Percentiles rank a stretch among this genome's conserved stretches.
These are phyloP conservation scores for Papilio elwesi DNA, from an alignment of 2,888 invertebrate species.

Conservation along the genomic window DNA sequence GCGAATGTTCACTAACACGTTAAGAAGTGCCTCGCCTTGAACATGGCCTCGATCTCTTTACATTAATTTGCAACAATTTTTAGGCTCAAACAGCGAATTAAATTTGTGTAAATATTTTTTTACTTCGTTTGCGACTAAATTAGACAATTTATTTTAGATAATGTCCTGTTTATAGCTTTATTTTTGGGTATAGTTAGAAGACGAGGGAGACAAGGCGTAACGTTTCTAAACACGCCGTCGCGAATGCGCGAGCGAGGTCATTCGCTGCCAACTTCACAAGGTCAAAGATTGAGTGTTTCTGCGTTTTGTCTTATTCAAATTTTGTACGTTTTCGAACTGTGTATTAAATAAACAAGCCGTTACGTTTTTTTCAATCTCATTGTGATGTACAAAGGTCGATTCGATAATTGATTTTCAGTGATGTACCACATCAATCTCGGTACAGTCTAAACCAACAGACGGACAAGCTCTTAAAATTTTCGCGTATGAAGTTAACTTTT, in stretches of 20 bases:
- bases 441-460: too few relatives aligned
- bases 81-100: neutral
- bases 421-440: too few relatives aligned
- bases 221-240: neutral
- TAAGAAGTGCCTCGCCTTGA: slow-evolving; percentile 1
- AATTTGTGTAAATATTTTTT: neutral
- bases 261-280: neutral
- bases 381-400: too few relatives aligned
- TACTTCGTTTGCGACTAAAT: neutral
- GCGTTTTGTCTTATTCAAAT: neutral
- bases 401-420: too few relatives aligned
- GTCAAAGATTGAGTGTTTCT: neutral
- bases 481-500: too few relatives aligned
- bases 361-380: too few relatives aligned
- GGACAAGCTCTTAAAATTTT: too few relatives aligned
- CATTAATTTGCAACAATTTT: neutral
- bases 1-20: neutral
- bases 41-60: neutral
- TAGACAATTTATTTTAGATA: neutral
- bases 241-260: slow-evolving; percentile 11
- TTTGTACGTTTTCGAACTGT: neutral
- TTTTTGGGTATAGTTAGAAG: neutral
- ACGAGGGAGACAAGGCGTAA: neutral
- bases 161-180: too few relatives aligned
- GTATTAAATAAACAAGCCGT: too few relatives aligned